These are phyloP conservation scores for Leptocoma aspasia DNA, from an alignment of 2,113 vertebrate species.

Conservation along the genomic window DNA sequence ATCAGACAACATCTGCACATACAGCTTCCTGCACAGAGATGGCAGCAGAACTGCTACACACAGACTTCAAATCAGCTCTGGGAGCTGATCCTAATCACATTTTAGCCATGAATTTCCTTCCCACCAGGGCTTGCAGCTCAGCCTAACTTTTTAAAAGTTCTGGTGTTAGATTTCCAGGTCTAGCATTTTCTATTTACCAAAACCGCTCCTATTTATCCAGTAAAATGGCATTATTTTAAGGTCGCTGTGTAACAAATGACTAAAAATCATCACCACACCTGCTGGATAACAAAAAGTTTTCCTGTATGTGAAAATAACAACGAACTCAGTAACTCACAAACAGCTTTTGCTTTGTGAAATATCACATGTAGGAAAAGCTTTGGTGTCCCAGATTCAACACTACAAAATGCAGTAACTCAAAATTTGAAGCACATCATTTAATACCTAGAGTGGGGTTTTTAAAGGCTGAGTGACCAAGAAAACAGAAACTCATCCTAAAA, in stretches of 20 bases:
- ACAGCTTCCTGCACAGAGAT: too few relatives aligned
- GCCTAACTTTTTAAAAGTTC: background rate
- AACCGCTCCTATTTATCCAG: background rate
- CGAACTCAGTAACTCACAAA: background rate
- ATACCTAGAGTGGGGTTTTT: background rate
- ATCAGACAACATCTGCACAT: background rate
- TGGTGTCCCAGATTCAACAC: background rate
- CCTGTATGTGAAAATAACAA: background rate
- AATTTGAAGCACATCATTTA: background rate
- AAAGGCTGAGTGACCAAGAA: background rate
- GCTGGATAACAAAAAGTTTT: background rate
- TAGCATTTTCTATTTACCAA: background rate
- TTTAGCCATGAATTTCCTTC: background rate
- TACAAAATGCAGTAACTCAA: background rate
- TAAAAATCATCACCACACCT: background rate
- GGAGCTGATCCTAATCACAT: background rate
- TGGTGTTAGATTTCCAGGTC: background rate
- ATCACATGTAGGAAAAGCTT: background rate
- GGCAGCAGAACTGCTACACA: background rate
- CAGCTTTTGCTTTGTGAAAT: background rate
- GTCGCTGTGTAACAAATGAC: background rate
- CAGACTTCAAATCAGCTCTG: background rate
- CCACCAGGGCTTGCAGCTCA: background rate
- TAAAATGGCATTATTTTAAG: background rate
- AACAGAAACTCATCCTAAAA: background rate